Conservation (phyloP, 53 echinoderm and acorn worm species). For the Echinarachnius parma region DNA sequence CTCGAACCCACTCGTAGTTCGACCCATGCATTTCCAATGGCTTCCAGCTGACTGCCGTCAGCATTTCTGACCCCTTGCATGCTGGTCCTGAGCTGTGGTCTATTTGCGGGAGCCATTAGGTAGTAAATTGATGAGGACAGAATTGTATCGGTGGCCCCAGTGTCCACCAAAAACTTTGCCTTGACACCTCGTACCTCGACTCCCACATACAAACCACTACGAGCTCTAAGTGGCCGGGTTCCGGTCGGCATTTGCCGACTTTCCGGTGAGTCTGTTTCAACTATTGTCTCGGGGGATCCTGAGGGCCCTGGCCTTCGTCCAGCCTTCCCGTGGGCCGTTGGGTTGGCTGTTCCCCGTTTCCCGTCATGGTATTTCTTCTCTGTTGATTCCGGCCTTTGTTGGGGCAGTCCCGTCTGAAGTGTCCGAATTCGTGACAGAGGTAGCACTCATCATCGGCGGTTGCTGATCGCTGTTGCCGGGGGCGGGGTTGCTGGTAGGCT, state of each 20-base stretch:
- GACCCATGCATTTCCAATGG: conserved; percentile 21
- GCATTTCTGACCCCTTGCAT: conserved; percentile 22
- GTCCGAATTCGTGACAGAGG: not conserved
- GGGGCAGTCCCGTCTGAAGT: not conserved
- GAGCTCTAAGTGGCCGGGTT: not conserved
- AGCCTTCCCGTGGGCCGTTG: conserved; percentile 29
- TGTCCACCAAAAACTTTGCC: conserved; percentile 33
- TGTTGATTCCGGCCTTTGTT: not conserved
- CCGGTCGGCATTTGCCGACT: not conserved
- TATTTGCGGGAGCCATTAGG: conserved; percentile 1
- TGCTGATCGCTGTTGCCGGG: not conserved
- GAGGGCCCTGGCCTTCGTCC: conserved; percentile 16
- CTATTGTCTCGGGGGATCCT: not conserved
- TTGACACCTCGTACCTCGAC: conserved; percentile 28
- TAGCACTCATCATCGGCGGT: not conserved
- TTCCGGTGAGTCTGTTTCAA: not conserved
- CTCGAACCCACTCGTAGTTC: conserved; percentile 12
- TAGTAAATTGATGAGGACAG: conserved; percentile 35
- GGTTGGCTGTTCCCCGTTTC: conserved; percentile 43
- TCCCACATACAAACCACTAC: conserved; percentile 40
- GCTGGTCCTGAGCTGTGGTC: conserved; percentile 5
- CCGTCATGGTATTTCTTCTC: conserved; percentile 15
- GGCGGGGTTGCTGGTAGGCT: not conserved
- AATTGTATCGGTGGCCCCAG: conserved; percentile 42
- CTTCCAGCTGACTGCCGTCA: conserved; percentile 24